These are phyloP conservation scores for Listronotus oregonensis DNA, from an alignment of 1,140 invertebrate species.

Conservation along the genomic window DNA sequence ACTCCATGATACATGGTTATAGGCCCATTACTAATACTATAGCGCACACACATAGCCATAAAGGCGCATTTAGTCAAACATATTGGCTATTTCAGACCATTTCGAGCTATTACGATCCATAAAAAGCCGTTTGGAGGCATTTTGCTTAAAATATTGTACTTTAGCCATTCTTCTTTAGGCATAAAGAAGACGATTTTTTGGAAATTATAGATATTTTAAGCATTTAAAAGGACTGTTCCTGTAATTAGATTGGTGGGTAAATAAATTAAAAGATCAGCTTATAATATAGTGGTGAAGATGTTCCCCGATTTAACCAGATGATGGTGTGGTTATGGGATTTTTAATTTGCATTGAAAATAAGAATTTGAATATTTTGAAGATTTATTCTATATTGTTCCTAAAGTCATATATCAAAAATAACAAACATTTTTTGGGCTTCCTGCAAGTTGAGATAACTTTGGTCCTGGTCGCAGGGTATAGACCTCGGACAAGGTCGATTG, in stretches of 20 bases:
- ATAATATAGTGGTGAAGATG: background rate
- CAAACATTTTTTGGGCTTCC: no score
- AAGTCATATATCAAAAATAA: no score
- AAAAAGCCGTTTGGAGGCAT: constrained; percentile 20
- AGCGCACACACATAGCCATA: constrained; percentile 41
- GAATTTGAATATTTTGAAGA: no score
- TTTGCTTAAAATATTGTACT: constrained; percentile 8
- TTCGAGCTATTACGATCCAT: background rate
- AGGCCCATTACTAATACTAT: constrained; percentile 44
- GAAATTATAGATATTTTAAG: no score
- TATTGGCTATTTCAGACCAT: constrained; percentile 41
- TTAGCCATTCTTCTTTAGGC: constrained; percentile 3
- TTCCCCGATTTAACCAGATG: background rate
- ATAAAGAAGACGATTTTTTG: background rate
- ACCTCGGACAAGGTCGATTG: no score
- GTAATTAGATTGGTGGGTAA: no score
- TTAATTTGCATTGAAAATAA: background rate
- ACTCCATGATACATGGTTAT: constrained; percentile 46
- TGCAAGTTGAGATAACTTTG: no score
- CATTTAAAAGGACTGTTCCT: no score
- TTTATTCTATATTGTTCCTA: no score
- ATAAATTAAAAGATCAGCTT: constrained; percentile 14
- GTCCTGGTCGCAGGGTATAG: no score
- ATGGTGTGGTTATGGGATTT: background rate
- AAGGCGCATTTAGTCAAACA: constrained; percentile 41